These are phyloP conservation scores for Achroia grisella DNA, from an alignment of 1,140 invertebrate genomes.

Conservation along the genomic window DNA sequence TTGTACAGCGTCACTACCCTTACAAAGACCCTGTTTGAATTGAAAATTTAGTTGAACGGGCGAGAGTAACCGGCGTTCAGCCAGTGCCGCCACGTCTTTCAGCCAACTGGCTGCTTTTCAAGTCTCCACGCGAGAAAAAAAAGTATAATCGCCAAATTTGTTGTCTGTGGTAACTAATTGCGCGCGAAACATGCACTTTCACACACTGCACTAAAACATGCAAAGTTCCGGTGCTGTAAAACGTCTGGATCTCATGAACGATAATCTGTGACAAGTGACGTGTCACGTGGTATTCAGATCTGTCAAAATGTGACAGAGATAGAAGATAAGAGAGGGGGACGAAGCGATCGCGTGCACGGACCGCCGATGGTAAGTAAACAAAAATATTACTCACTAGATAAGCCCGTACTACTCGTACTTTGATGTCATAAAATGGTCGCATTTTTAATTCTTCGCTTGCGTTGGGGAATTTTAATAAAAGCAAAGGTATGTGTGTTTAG, in stretches of 20 bases:
- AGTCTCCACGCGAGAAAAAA: conserved; percentile 8
- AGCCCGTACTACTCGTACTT: conserved; percentile 3
- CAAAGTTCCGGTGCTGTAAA: no score
- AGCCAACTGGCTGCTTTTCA: conserved; percentile 53
- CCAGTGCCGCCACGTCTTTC: conserved; percentile 66
- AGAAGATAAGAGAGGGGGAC: conserved; percentile 18
- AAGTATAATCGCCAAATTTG: conserved; percentile 5
- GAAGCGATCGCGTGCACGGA: conserved; percentile 26
- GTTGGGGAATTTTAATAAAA: conserved; percentile 31
- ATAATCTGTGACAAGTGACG: conserved; percentile 22
- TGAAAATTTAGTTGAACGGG: conserved; percentile 68
- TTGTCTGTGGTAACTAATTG: neutral
- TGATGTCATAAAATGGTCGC: conserved; percentile 6
- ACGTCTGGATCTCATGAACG: conserved; percentile 1
- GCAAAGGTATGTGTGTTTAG: conserved; percentile 24
- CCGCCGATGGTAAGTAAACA: conserved; percentile 35
- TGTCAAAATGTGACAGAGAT: conserved; percentile 45
- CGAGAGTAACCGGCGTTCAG: conserved; percentile 43
- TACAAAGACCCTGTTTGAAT: conserved; percentile 72
- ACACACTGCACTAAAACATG: no score
- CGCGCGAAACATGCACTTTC: conserved; percentile 4
- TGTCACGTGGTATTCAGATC: conserved; percentile 40
- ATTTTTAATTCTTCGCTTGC: conserved; percentile 11
- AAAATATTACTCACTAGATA: conserved; percentile 10
- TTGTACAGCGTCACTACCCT: conserved; percentile 69